phyloP scores from a whole-genome alignment of 2,113 vertebrate species.

The Bucco capensis region DNA sequence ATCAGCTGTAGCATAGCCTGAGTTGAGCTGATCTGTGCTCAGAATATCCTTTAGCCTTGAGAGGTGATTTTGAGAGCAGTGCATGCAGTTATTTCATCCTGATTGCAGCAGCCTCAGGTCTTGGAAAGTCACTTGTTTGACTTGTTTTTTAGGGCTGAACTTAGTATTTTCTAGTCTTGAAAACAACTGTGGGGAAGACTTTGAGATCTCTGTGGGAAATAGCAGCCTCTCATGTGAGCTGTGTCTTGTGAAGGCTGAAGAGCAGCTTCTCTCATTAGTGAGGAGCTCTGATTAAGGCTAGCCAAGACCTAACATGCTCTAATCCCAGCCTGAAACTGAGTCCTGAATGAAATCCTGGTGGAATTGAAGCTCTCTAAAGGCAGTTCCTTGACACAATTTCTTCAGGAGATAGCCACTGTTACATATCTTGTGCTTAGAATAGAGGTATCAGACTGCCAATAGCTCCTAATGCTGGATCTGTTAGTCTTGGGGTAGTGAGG shows the following conservation, averaged over 20 bases:
- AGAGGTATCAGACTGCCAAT: not conserved
- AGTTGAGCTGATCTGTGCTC: not conserved
- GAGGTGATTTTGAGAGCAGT: no score
- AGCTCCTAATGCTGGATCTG: no score
- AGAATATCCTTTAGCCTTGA: not conserved
- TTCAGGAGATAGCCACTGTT: not conserved
- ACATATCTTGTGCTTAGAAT: not conserved
- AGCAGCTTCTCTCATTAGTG: not conserved
- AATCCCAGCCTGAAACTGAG: not conserved
- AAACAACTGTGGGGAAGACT: rapidly evolving
- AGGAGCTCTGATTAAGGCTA: not conserved
- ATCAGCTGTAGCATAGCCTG: not conserved
- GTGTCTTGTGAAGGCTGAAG: rapidly evolving
- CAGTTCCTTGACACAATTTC: not conserved
- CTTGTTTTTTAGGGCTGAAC: not conserved
- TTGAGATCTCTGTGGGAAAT: not conserved
- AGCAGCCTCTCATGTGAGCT: not conserved
- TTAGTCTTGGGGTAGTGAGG: not conserved
- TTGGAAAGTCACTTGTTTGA: not conserved
- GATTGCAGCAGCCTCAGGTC: no score
- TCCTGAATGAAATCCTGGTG: not conserved
- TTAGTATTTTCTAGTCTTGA: not conserved
- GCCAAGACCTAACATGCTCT: not conserved
- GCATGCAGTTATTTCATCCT: no score
- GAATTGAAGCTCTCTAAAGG: not conserved